Conservation (phyloP, 2,797 vertebrate species). For the Pogonophryne albipinna region DNA sequence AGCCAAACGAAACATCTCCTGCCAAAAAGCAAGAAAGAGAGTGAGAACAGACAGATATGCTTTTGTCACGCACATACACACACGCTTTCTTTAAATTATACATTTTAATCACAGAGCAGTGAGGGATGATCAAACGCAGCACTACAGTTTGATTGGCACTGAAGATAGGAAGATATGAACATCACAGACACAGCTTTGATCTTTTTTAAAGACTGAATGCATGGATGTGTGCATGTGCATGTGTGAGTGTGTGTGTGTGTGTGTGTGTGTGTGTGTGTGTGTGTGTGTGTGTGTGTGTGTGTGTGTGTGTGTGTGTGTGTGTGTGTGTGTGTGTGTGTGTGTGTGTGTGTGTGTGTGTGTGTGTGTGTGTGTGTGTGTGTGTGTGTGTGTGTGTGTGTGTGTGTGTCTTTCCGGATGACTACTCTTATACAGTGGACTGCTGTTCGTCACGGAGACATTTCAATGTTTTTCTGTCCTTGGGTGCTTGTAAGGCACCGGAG, state of each 20-base stretch:
- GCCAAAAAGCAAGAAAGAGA: slow-evolving; percentile 52
- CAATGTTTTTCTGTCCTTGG: slow-evolving; percentile 48
- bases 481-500: slow-evolving; percentile 30
- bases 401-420: background rate
- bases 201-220: slow-evolving; percentile 8
- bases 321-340: background rate
- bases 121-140: background rate
- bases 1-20: slow-evolving; percentile 29
- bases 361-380: background rate
- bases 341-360: slow-evolving; percentile 4
- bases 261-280: background rate
- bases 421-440: slow-evolving; percentile 11
- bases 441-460: slow-evolving; percentile 45
- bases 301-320: background rate
- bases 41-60: slow-evolving; percentile 39
- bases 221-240: too few species aligned
- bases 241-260: background rate
- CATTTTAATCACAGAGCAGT: slow-evolving; percentile 13
- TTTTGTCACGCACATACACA: background rate
- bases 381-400: background rate
- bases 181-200: slow-evolving; percentile 4
- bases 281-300: background rate
- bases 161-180: slow-evolving; percentile 16
- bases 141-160: slow-evolving; percentile 16
- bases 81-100: background rate